Evolutionary conservation across 1,140 invertebrate genomes (phyloP).

Genomic region (Diabrotica virgifera): DNA sequence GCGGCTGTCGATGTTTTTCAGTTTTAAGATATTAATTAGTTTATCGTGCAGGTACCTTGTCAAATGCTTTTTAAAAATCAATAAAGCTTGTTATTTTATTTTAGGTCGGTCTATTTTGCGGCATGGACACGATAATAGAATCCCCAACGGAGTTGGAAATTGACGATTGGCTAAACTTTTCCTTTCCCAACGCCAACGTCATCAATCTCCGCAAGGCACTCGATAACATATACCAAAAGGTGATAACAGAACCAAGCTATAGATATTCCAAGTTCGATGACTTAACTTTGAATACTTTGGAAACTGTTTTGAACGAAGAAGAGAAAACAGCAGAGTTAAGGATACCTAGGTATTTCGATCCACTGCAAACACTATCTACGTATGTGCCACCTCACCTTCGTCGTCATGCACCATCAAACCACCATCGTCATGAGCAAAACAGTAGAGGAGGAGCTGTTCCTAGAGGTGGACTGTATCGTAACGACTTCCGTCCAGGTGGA

Average conservation of each 20-base stretch:
- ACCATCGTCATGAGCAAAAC: too few relatives aligned
- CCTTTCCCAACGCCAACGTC: slow-evolving; percentile 20
- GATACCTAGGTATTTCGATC: slow-evolving; percentile 17
- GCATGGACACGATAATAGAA: slow-evolving; percentile 31
- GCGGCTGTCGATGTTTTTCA: too few relatives aligned
- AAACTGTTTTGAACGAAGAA: slow-evolving; percentile 22
- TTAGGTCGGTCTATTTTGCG: slow-evolving; percentile 50
- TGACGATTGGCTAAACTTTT: slow-evolving; percentile 37
- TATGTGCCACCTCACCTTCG: too few relatives aligned
- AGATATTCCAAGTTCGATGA: slow-evolving; percentile 60
- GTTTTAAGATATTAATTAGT: too few relatives aligned
- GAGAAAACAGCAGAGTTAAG: slow-evolving; percentile 13
- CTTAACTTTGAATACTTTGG: slow-evolving; percentile 17
- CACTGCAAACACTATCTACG: too few relatives aligned
- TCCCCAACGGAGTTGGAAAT: slow-evolving; percentile 53
- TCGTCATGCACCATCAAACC: too few relatives aligned
- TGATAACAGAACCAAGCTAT: slow-evolving; percentile 70
- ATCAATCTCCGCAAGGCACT: slow-evolving; percentile 69
- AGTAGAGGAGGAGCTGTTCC: too few relatives aligned
- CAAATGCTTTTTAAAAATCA: not conserved
- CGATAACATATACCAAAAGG: slow-evolving; percentile 69
- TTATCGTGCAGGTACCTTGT: too few relatives aligned
- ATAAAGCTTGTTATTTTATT: slow-evolving; percentile 26
- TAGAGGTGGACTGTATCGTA: too few relatives aligned
- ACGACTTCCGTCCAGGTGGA: too few relatives aligned